Percentiles rank a stretch among this genome's conserved stretches.
Conservation (phyloP, 2,113 vertebrate species). For the Elgaria multicarinata region DNA sequence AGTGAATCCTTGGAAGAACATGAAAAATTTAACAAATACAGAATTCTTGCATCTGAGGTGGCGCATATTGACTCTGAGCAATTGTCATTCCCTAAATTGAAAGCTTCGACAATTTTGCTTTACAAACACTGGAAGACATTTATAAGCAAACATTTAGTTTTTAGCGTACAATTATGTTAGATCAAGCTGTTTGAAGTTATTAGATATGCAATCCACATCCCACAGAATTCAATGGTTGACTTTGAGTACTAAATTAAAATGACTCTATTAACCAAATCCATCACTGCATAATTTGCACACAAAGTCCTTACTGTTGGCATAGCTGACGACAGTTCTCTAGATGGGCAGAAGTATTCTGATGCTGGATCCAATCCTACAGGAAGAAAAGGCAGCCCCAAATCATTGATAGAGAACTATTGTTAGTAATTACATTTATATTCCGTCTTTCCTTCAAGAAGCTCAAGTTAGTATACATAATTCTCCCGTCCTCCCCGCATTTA, state of each 20-base stretch:
- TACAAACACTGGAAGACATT: neutral
- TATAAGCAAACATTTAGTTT: neutral
- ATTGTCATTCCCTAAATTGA: neutral
- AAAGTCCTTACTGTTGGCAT: slow-evolving; percentile 83
- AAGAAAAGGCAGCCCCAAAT: slow-evolving; percentile 45
- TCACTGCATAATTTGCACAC: neutral
- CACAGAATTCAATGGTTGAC: accelerated
- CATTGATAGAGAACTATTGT: accelerated
- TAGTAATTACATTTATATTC: neutral
- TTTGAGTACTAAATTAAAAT: accelerated
- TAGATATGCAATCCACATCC: accelerated
- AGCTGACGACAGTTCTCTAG: slow-evolving; percentile 87
- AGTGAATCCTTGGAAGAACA: neutral
- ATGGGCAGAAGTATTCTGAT: slow-evolving; percentile 88
- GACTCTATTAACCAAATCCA: neutral
- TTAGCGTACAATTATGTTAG: neutral
- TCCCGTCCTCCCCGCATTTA: no score
- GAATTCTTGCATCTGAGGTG: neutral
- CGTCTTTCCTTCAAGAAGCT: neutral
- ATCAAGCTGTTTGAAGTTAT: neutral
- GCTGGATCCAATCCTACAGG: slow-evolving; percentile 89
- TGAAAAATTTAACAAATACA: neutral
- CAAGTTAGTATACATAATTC: neutral
- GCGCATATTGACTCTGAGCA: neutral
- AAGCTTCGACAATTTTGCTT: neutral